Evolutionary conservation across 1,140 invertebrate species (phyloP).

Genomic region (Brachionus plicatilis): DNA sequence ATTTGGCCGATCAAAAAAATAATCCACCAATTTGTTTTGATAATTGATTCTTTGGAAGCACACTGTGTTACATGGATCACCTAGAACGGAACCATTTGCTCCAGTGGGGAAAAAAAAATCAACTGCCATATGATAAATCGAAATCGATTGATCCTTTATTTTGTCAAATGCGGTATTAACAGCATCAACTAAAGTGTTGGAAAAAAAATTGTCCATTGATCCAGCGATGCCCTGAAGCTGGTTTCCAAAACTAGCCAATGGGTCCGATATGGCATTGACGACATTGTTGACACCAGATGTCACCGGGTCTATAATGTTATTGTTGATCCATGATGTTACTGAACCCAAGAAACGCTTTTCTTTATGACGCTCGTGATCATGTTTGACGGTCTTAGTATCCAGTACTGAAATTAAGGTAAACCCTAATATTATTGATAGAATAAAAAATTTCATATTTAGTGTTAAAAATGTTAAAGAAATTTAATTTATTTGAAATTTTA

Average conservation of each 20-base stretch:
- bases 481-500: neutral
- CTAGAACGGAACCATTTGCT: neutral
- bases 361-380: neutral
- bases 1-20: slow-evolving; percentile 37
- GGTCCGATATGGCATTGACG: slow-evolving; percentile 3
- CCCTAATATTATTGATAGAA: neutral
- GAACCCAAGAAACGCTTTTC: slow-evolving; percentile 27
- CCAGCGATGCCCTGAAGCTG: neutral
- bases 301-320: slow-evolving; percentile 20
- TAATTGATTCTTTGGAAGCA: slow-evolving; percentile 38
- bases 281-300: slow-evolving; percentile 10
- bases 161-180: slow-evolving; percentile 24
- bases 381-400: neutral
- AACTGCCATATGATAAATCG: neutral
- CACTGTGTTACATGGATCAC: slow-evolving; percentile 9
- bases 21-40: slow-evolving; percentile 20
- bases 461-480: neutral
- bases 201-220: slow-evolving; percentile 28
- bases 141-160: slow-evolving; percentile 8
- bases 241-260: slow-evolving; percentile 31
- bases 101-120: neutral
- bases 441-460: neutral
- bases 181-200: neutral
- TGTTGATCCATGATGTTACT: slow-evolving; percentile 19
- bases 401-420: neutral